Percentiles rank a stretch among this genome's conserved stretches.
phyloP scores from a whole-genome alignment of 2,797 vertebrate genomes.

The Xenentodon cancila region DNA sequence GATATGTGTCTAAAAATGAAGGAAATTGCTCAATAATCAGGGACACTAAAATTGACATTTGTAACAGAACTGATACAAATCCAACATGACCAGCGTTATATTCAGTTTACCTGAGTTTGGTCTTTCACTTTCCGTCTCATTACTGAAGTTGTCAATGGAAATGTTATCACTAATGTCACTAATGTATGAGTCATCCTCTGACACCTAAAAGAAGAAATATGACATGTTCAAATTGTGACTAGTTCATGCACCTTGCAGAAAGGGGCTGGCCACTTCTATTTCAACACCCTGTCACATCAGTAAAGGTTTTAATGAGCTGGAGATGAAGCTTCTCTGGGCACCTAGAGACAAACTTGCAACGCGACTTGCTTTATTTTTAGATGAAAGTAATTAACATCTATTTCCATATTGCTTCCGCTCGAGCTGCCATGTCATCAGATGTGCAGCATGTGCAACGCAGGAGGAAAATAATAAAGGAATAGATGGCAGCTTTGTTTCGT shows the following conservation, averaged over 20 bases:
- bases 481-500: constrained; percentile 15
- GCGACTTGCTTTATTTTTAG: constrained; percentile 74
- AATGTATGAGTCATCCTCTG: constrained; percentile 95
- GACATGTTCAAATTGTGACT: constrained; percentile 26
- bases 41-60: not conserved
- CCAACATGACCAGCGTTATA: too few species aligned
- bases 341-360: constrained; percentile 51
- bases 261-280: constrained; percentile 34
- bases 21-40: not conserved
- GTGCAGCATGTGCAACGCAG: constrained; percentile 14
- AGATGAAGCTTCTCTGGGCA: constrained; percentile 42
- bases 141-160: constrained; percentile 95
- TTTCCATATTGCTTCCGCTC: constrained; percentile 62
- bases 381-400: constrained; percentile 66
- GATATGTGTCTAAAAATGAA: not conserved
- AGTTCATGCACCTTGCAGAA: constrained; percentile 19
- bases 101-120: constrained; percentile 65
- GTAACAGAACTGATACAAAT: not conserved
- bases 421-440: constrained; percentile 40
- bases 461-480: constrained; percentile 9
- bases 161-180: constrained; percentile 97
- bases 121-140: constrained; percentile 86
- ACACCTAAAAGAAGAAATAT: constrained; percentile 80
- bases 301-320: constrained; percentile 24
- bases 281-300: constrained; percentile 52